phyloP scores from a whole-genome alignment of 1,140 invertebrate species.

The Ptiloglossa arizonensis region DNA sequence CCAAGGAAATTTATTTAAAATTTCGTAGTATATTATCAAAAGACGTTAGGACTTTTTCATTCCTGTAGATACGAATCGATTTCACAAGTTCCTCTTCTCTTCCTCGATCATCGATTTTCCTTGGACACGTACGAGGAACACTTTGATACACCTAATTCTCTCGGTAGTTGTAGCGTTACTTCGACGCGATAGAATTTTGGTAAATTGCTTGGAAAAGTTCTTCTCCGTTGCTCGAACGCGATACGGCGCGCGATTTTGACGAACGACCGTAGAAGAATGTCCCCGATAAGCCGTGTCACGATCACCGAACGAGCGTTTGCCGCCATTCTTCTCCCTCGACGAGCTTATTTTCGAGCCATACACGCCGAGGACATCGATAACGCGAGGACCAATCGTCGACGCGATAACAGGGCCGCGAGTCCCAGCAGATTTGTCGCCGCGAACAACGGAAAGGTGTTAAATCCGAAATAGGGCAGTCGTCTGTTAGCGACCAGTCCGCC shows the following conservation, averaged over 20 bases:
- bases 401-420: slow-evolving; percentile 4
- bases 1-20: too few relatives aligned
- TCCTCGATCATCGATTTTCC: too few relatives aligned
- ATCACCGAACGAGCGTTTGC: neutral
- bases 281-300: neutral
- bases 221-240: too few relatives aligned
- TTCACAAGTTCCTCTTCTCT: too few relatives aligned
- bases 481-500: slow-evolving; percentile 62
- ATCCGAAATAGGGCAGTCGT: slow-evolving; percentile 67
- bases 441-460: slow-evolving; percentile 54
- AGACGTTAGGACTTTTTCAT: too few relatives aligned
- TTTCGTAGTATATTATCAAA: too few relatives aligned
- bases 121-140: too few relatives aligned
- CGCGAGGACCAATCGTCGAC: neutral
- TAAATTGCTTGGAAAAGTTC: neutral
- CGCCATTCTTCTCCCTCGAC: neutral
- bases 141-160: too few relatives aligned
- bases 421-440: slow-evolving; percentile 6
- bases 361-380: slow-evolving; percentile 8
- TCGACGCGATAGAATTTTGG: neutral
- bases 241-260: neutral
- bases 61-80: too few relatives aligned
- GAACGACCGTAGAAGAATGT: neutral
- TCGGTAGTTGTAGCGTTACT: too few relatives aligned
- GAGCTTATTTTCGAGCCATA: neutral